Conservation (phyloP, 2,888 invertebrate species). For the Epirrhoe alternata region DNA sequence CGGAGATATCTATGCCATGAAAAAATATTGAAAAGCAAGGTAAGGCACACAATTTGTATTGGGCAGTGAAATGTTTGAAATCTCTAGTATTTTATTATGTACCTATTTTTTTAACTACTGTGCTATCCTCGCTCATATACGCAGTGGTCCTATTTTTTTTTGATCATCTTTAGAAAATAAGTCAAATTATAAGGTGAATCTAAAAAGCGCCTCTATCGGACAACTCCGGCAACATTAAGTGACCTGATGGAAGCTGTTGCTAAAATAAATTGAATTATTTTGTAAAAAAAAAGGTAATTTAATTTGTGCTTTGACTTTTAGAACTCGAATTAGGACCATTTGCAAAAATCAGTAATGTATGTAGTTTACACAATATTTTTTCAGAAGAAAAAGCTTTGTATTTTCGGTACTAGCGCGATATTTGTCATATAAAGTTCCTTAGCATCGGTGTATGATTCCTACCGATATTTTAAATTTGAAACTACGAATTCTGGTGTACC, state of each 20-base stretch:
- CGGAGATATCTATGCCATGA: background rate
- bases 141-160: too few relatives aligned
- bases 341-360: background rate
- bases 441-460: too few relatives aligned
- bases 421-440: too few relatives aligned
- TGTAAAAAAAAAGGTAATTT: background rate
- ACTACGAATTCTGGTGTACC: too few relatives aligned
- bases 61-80: constrained; percentile 1
- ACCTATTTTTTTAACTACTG: too few relatives aligned
- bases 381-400: too few relatives aligned
- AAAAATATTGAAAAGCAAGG: background rate
- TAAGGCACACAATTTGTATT: constrained; percentile 20
- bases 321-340: background rate
- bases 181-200: background rate
- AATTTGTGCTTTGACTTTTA: background rate
- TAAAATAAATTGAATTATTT: background rate
- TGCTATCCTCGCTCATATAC: too few relatives aligned
- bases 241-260: background rate
- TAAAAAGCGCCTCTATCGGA: background rate
- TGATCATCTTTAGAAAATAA: too few relatives aligned
- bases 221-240: background rate
- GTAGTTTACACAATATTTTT: background rate
- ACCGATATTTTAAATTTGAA: too few relatives aligned
- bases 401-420: too few relatives aligned
- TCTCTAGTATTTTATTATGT: background rate